Evolutionary conservation across 2,888 invertebrate genomes (phyloP), one percentile per base, ranked within the genome.

Genomic region (Patella pellucida): DNA sequence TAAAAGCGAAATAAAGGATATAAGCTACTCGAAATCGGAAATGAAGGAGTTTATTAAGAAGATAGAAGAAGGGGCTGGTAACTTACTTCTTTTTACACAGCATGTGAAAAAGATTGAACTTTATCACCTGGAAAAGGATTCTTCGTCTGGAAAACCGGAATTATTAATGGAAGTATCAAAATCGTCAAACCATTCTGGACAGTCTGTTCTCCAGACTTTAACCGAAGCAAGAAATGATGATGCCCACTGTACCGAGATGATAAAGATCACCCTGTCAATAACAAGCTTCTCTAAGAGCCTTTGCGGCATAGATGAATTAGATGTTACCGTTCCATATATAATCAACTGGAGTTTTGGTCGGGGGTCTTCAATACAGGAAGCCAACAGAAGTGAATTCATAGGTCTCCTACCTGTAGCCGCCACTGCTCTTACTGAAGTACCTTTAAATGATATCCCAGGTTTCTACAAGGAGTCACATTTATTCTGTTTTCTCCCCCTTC

Each of bases 71-170:
- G 78, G 81, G 14, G 84, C 84, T 12, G 86, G 88, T 54, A 83
- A 83, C 41, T 76, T 90, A 56, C 78, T 90, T n/a, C 77, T 90
- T 19, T 90, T 89, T 79, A 88, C 88, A 4, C 89, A 89, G 77
- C 86, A 85, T 79, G 85, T 90, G 15, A 62, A 75, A 50, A 79
- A 79, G 56, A 74, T 90, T 52, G 78, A 82, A 70, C 75, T 87
- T n/a, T 86, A 83, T 76, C 86, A 88, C 78, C 75, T 88, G 19
- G 67, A 68, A 12, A 71, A 78, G 52, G 74, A 56, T 12, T 50
- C 68, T 31, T 56, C 68, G 11, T 69, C 76, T 51, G 54, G 56
- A 3, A 27, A 70, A 7, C 52, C 74, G 11, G 16, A 16, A 16
- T 52, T 76, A 52, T 56, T 76, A 68, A 56, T 67, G 23, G 68